phyloP scores from a whole-genome alignment of 2,888 invertebrate species.

The Nezara viridula region DNA sequence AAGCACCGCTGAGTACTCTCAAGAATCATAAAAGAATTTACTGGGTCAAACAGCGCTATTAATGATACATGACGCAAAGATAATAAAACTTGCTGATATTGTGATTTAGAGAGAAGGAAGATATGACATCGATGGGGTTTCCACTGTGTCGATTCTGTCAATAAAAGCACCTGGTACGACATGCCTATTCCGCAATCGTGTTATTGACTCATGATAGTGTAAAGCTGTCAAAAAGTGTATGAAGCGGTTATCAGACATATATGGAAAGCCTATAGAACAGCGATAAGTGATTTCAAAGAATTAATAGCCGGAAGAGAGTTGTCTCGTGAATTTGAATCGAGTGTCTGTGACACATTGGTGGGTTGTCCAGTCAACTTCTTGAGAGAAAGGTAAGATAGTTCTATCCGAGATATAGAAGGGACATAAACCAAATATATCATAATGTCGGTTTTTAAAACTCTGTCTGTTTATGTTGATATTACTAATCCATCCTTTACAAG shows the following conservation, averaged over 20 bases:
- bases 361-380: too few relatives aligned
- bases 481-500: too few relatives aligned
- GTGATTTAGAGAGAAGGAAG: not conserved
- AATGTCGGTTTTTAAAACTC: too few relatives aligned
- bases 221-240: not conserved
- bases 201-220: not conserved
- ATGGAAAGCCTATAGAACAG: not conserved
- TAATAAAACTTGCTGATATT: not conserved
- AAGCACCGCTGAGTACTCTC: too few relatives aligned
- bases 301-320: not conserved
- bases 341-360: too few relatives aligned
- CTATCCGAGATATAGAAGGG: too few relatives aligned
- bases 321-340: not conserved
- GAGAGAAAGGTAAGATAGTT: too few relatives aligned
- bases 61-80: not conserved
- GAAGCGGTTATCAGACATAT: not conserved
- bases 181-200: not conserved
- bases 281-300: not conserved
- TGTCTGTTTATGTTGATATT: too few relatives aligned
- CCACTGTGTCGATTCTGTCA: not conserved
- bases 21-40: too few relatives aligned
- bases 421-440: too few relatives aligned
- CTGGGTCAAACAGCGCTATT: not conserved
- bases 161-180: not conserved
- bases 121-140: not conserved